Base-by-base conservation (phyloP, 2,113 vertebrate genomes). In the Leucopsar rothschildi region DNA sequence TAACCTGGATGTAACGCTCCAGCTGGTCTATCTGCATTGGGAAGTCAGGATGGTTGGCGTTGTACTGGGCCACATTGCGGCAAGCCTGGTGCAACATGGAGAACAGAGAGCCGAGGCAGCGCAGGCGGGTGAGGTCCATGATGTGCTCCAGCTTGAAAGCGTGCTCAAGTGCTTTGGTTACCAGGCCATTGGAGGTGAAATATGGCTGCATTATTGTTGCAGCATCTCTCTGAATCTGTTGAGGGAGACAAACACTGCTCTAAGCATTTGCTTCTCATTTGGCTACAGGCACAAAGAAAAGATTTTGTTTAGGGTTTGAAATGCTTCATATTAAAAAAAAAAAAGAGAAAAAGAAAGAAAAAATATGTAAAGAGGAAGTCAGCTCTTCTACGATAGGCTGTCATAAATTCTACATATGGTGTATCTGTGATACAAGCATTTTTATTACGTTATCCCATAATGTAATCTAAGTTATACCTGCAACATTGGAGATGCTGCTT, bases 31-130 rank as follows among this genome's bases (percentile, higher is more conserved):
- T 98, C 94, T 98, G 99, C 99, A 99, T 99, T 3, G 99, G 99
- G 87, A 99, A 99, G 95, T 99, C 99, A 0, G 99, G 99, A 28
- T 99, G 99, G 97, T 99, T 99, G 97, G 99, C 99, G 9, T 99
- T 99, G 97, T 99, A 99, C 82, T 99, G 98, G 1, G 99, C 99
- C 44, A 99, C 98, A 1, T 99, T 99, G 68, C 99, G 98, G 92
- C 99, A 99, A 61, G 99, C 99, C 95, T 99, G 99, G 97, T 99
- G 99, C 97, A 99, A 60, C 99, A 99, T 99, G 91, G 99, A 99
- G 98, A 99, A 99, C 60, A 99, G 98, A 0, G 99, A 99, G 35
- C 99, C 99, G 47, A 99, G 91, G 88, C 99, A 99, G 93, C 99
- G 99, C 92, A 99, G 97, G 33, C 99, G 99, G 0, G 99, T 99